phyloP scores from a whole-genome alignment of 2,888 invertebrate species.

The Mimas tiliae region DNA sequence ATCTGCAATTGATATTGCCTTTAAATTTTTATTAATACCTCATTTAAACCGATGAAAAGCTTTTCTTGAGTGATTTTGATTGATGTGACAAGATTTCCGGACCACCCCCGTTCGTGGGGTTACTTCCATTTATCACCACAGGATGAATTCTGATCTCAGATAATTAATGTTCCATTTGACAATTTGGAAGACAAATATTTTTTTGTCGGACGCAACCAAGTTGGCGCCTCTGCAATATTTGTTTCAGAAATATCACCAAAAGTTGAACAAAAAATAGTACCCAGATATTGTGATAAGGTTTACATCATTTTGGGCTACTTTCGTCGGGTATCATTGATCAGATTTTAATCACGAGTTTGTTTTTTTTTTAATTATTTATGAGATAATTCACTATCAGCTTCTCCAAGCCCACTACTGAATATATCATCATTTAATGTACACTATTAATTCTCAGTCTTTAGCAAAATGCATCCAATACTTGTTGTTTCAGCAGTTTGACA shows the following conservation, averaged over 20 bases:
- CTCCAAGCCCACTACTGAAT: too few relatives aligned
- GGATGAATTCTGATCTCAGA: conserved; percentile 6
- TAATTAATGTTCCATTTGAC: conserved; percentile 21
- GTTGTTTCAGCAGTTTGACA: too few relatives aligned
- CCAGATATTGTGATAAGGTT: too few relatives aligned
- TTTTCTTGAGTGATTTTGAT: conserved; percentile 61
- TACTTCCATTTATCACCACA: conserved; percentile 23
- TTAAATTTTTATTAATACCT: conserved; percentile 31
- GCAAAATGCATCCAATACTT: too few relatives aligned
- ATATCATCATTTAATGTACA: too few relatives aligned
- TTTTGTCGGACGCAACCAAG: neutral
- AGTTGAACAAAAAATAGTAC: too few relatives aligned
- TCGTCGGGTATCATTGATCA: too few relatives aligned
- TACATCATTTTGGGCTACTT: too few relatives aligned
- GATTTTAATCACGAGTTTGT: too few relatives aligned
- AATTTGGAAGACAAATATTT: conserved; percentile 20
- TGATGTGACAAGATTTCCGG: conserved; percentile 58
- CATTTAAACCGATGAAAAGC: conserved; percentile 62
- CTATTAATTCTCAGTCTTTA: too few relatives aligned
- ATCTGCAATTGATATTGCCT: neutral
- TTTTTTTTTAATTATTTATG: too few relatives aligned
- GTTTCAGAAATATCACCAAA: neutral
- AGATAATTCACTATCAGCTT: too few relatives aligned
- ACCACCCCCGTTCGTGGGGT: conserved; percentile 29
- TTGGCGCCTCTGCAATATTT: neutral